These are phyloP conservation scores for Sepiola atlantica DNA, from an alignment of 2,888 invertebrate genomes.

Conservation along the genomic window DNA sequence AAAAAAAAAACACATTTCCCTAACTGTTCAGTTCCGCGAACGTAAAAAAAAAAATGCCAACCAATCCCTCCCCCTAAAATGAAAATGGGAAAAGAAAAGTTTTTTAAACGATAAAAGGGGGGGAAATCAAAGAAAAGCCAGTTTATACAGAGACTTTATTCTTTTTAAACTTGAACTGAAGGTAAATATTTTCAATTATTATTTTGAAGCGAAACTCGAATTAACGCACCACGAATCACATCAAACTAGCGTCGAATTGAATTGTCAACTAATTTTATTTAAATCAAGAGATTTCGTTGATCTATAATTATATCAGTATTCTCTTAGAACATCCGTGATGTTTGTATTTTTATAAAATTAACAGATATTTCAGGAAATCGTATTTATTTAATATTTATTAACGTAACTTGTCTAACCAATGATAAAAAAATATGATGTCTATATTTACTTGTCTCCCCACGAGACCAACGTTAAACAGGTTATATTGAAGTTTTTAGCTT, in stretches of 20 bases:
- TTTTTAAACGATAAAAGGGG: background rate
- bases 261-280: background rate
- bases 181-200: slow-evolving; percentile 17
- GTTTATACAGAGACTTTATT: background rate
- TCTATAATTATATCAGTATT: background rate
- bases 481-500: too few species aligned
- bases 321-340: background rate
- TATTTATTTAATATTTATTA: too few species aligned
- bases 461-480: too few species aligned
- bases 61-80: background rate
- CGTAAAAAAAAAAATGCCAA: too few species aligned
- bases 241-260: too few species aligned
- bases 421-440: too few species aligned
- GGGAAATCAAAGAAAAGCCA: background rate
- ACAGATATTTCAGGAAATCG: too few species aligned
- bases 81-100: background rate
- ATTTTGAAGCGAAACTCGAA: background rate
- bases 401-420: too few species aligned
- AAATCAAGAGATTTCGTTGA: background rate
- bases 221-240: background rate
- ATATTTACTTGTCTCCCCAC: too few species aligned
- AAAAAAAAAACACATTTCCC: background rate
- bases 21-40: background rate
- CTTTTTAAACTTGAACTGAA: background rate
- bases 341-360: background rate